Evolutionary conservation across 2,888 invertebrate species (phyloP).

Genomic region (Agrochola circellaris): DNA sequence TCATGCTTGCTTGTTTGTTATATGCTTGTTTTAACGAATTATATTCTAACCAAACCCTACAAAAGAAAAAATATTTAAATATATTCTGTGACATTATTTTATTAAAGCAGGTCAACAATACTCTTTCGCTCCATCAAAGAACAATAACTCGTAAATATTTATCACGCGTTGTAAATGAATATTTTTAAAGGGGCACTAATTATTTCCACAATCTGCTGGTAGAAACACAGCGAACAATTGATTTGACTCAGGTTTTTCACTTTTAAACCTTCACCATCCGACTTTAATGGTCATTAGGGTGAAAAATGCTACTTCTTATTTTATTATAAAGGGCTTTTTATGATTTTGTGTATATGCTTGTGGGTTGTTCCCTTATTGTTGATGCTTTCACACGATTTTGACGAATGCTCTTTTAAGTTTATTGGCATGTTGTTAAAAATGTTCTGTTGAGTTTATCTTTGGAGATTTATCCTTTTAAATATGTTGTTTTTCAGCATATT

Average conservation of each 20-base stretch:
- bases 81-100: neutral
- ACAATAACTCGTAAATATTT: slow-evolving; percentile 90
- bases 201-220: slow-evolving; percentile 86
- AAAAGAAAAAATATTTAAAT: too few relatives aligned
- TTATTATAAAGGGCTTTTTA: slow-evolving; percentile 60
- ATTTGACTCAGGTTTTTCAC: slow-evolving; percentile 80
- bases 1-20: neutral
- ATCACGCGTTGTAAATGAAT: slow-evolving; percentile 88
- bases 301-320: slow-evolving; percentile 69
- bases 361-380: slow-evolving; percentile 36
- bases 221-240: slow-evolving; percentile 81
- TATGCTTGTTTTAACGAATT: neutral
- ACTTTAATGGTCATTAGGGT: slow-evolving; percentile 76
- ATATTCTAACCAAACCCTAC: neutral
- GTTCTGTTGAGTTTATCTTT: slow-evolving; percentile 27
- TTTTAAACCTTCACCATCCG: slow-evolving; percentile 71
- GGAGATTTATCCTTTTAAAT: slow-evolving; percentile 5
- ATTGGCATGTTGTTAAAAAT: slow-evolving; percentile 46
- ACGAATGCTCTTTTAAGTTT: slow-evolving; percentile 46
- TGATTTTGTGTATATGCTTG: slow-evolving; percentile 54
- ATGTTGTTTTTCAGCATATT: too few relatives aligned
- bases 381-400: slow-evolving; percentile 59
- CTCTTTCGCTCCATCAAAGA: slow-evolving; percentile 76
- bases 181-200: slow-evolving; percentile 89
- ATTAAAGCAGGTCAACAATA: slow-evolving; percentile 70